phyloP scores from a whole-genome alignment of 1,140 invertebrate genomes.

The Diplogasteroides magnus region DNA sequence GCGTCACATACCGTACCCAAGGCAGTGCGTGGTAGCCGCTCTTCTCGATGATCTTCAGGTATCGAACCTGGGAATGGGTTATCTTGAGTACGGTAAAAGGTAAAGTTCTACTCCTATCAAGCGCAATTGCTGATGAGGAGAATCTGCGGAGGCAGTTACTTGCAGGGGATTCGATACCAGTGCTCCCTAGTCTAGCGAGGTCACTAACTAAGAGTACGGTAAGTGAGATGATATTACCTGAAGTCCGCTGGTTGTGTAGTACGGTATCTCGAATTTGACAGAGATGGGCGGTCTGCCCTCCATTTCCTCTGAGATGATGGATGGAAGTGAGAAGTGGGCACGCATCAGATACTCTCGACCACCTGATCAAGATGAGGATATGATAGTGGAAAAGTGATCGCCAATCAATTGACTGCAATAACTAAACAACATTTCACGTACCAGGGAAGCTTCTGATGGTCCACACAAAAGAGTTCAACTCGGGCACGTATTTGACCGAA shows the following conservation, averaged over 20 bases:
- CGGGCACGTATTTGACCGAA: constrained; percentile 88
- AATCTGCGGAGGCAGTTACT: no score
- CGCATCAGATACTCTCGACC: constrained; percentile 98
- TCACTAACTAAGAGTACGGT: neutral
- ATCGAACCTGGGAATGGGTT: constrained; percentile 75
- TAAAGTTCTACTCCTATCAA: no score
- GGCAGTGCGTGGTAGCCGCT: constrained; percentile 97
- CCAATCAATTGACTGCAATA: neutral
- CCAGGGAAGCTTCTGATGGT: constrained; percentile 96
- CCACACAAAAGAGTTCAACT: constrained; percentile 96
- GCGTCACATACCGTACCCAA: constrained; percentile 98
- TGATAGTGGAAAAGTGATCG: constrained; percentile 16
- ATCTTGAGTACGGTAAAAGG: no score
- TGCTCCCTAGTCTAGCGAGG: no score
- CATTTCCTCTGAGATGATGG: constrained; percentile 85
- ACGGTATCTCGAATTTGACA: constrained; percentile 99
- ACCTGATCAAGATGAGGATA: constrained; percentile 60
- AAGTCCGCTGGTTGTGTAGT: constrained; percentile 98
- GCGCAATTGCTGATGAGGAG: no score
- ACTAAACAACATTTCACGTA: constrained; percentile 34
- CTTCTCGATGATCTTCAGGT: constrained; percentile 98
- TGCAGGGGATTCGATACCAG: no score
- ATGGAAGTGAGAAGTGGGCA: constrained; percentile 96
- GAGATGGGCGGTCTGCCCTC: constrained; percentile 97
- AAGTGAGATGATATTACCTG: constrained; percentile 65